Evolutionary conservation across 2,113 vertebrate genomes (phyloP).

Genomic region (Pedionomus torquatus): DNA sequence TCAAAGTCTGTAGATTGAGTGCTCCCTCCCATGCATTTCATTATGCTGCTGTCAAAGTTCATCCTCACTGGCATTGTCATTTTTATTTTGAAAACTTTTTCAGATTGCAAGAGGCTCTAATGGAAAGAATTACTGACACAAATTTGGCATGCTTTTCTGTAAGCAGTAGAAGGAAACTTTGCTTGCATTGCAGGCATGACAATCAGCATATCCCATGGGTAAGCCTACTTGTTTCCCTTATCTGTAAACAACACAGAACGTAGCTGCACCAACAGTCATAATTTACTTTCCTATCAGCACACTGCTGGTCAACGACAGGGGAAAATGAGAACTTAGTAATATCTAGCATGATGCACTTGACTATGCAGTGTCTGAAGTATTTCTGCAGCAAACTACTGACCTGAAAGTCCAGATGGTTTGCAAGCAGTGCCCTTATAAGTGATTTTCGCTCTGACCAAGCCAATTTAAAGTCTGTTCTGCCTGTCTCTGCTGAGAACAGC

Average conservation of each 20-base stretch:
- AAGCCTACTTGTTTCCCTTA: neutral
- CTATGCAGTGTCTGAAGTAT: neutral
- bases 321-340: neutral
- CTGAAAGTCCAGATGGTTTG: neutral
- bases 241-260: neutral
- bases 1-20: neutral
- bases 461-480: neutral
- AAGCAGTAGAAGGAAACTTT: neutral
- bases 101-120: neutral
- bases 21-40: conserved; percentile 14
- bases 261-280: neutral
- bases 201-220: neutral
- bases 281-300: neutral
- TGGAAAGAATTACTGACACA: conserved; percentile 12
- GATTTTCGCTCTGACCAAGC: neutral
- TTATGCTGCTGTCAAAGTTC: conserved; percentile 41
- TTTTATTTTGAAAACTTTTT: conserved; percentile 45
- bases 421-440: neutral
- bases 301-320: neutral
- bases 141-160: neutral
- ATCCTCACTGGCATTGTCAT: conserved; percentile 53
- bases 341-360: neutral
- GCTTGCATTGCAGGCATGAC: conserved; percentile 4
- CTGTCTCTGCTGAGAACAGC: neutral
- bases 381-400: neutral